Percentiles rank a stretch among this genome's conserved stretches.
phyloP scores from a whole-genome alignment of 1,140 invertebrate species.

The Drosophila tsacasi region DNA sequence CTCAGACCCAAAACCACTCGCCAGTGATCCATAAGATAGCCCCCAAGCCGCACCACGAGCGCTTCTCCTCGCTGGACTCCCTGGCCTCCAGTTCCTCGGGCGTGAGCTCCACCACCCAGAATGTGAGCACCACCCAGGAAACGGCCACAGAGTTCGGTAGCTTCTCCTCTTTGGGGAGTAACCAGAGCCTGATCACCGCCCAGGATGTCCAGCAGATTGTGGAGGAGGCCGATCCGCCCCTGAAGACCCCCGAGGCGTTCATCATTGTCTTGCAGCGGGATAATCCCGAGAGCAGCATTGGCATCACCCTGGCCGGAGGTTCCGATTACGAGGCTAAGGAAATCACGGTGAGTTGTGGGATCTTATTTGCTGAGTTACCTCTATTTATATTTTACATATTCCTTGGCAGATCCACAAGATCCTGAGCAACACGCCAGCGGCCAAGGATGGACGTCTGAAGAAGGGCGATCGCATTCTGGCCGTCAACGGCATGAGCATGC shows the following conservation, averaged over 20 bases:
- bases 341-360: slow-evolving; percentile 90
- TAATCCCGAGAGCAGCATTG: slow-evolving; percentile 90
- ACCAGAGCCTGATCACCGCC: slow-evolving; percentile 84
- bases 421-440: slow-evolving; percentile 92
- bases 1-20: slow-evolving; percentile 29
- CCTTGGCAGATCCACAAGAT: slow-evolving; percentile 92
- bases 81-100: slow-evolving; percentile 84
- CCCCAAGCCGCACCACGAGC: slow-evolving; percentile 77
- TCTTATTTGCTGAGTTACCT: rapidly evolving
- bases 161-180: slow-evolving; percentile 84
- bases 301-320: slow-evolving; percentile 94
- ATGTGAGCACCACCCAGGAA: slow-evolving; percentile 79
- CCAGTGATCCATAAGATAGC: slow-evolving; percentile 30
- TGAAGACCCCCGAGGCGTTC: slow-evolving; percentile 83
- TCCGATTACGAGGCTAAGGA: slow-evolving; percentile 95
- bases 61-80: slow-evolving; percentile 83
- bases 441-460: slow-evolving; percentile 93
- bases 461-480: slow-evolving; percentile 94
- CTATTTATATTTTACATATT: neutral
- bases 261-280: slow-evolving; percentile 84
- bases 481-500: slow-evolving; percentile 94
- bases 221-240: slow-evolving; percentile 83
- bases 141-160: slow-evolving; percentile 83
- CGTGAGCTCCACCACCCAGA: slow-evolving; percentile 80
- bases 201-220: slow-evolving; percentile 85